phyloP scores from a whole-genome alignment of 2,797 vertebrate species.

The Peromyscus aztecus region DNA sequence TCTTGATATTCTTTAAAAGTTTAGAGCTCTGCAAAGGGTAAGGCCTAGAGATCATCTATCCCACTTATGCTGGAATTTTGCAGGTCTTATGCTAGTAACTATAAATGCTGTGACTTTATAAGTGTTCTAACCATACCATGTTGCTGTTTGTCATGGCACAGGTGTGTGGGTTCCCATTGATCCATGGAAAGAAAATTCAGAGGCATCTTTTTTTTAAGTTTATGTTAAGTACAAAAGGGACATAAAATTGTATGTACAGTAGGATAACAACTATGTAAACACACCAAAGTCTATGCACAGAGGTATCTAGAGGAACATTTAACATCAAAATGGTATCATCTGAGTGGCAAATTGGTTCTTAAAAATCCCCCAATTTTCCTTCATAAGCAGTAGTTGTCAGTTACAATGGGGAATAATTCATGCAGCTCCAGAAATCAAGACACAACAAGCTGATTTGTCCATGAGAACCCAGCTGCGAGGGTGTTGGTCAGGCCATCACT shows the following conservation, averaged over 20 bases:
- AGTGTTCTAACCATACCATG: neutral
- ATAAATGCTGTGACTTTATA: neutral
- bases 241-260: too few species aligned
- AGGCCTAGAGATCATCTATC: neutral
- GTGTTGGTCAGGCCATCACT: constrained; percentile 2
- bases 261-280: too few species aligned
- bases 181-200: too few species aligned
- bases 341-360: constrained; percentile 69
- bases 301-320: too few species aligned
- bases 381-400: constrained; percentile 71
- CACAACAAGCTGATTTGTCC: constrained; percentile 33
- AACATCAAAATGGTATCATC: constrained; percentile 53
- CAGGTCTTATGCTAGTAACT: neutral
- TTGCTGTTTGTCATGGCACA: too few species aligned
- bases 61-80: neutral
- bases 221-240: too few species aligned
- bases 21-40: too few species aligned
- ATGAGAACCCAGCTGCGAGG: neutral
- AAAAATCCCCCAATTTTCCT: constrained; percentile 62
- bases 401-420: neutral
- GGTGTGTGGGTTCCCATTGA: too few species aligned
- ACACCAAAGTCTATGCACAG: too few species aligned
- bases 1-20: neutral
- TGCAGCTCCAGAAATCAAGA: constrained; percentile 60
- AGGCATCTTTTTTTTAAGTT: neutral